Percentiles rank a stretch among this genome's conserved stretches.
phyloP scores from a whole-genome alignment of 2,888 invertebrate species.

The Acronicta aceris region DNA sequence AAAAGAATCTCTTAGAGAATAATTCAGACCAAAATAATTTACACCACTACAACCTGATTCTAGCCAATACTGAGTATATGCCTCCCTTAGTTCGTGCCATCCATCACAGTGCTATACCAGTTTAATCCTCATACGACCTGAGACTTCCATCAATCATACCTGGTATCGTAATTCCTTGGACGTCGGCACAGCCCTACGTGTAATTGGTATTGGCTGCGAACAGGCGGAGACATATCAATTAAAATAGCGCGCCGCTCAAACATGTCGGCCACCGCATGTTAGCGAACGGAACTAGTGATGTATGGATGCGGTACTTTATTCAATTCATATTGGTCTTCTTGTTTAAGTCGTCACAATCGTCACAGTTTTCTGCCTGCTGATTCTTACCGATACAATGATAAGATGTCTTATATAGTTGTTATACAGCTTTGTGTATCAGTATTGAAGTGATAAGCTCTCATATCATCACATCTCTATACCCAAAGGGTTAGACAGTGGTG shows the following conservation, averaged over 20 bases:
- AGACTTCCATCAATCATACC: constrained; percentile 19
- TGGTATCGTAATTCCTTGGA: constrained; percentile 5
- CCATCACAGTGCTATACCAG: background rate
- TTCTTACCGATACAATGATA: no score
- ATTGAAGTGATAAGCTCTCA: no score
- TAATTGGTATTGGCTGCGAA: constrained; percentile 71
- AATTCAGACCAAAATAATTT: no score
- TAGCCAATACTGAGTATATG: no score
- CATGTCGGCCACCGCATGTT: constrained; percentile 61
- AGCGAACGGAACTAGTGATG: constrained; percentile 11
- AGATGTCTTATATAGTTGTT: no score
- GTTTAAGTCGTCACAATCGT: no score
- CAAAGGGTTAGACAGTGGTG: no score
- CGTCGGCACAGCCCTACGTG: constrained; percentile 45
- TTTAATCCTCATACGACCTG: background rate
- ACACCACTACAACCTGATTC: no score
- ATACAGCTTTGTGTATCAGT: no score
- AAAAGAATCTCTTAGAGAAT: no score
- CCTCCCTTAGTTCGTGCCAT: background rate
- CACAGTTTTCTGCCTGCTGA: no score
- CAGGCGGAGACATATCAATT: constrained; percentile 82
- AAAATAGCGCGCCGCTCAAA: constrained; percentile 75
- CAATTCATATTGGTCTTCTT: background rate
- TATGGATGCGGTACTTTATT: constrained; percentile 49
- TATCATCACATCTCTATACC: no score